These are phyloP conservation scores for Scaptodrosophila latifasciaeformis DNA, from an alignment of 2,888 invertebrate species.

Conservation along the genomic window DNA sequence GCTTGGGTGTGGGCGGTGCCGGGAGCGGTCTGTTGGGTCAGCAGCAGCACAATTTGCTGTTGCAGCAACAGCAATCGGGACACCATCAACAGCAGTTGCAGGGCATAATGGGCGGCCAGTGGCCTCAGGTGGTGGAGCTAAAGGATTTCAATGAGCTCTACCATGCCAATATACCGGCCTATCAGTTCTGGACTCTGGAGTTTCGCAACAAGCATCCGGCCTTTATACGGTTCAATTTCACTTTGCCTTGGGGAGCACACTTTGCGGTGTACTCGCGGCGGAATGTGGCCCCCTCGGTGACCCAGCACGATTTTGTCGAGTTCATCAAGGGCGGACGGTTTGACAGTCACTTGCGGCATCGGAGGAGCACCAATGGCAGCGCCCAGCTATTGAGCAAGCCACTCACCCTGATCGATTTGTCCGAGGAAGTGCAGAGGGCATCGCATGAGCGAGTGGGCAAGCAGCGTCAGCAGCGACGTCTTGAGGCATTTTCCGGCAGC, in stretches of 20 bases:
- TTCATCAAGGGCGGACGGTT: slow-evolving; percentile 91
- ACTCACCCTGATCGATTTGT: slow-evolving; percentile 28
- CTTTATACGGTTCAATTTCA: slow-evolving; percentile 91
- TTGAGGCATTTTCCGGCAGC: slow-evolving; percentile 32
- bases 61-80: slow-evolving; percentile 53
- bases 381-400: slow-evolving; percentile 9
- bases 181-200: slow-evolving; percentile 95
- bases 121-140: slow-evolving; percentile 87
- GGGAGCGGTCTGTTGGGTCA: slow-evolving; percentile 37
- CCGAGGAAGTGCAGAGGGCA: slow-evolving; percentile 11
- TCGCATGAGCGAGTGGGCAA: slow-evolving; percentile 19
- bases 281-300: slow-evolving; percentile 96
- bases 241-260: slow-evolving; percentile 93
- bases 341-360: slow-evolving; percentile 83
- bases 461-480: slow-evolving; percentile 12
- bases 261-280: slow-evolving; percentile 96
- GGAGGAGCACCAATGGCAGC: slow-evolving; percentile 55
- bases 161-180: slow-evolving; percentile 89
- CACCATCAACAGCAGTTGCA: slow-evolving; percentile 64
- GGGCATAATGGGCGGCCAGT: slow-evolving; percentile 75
- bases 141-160: slow-evolving; percentile 90
- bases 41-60: slow-evolving; percentile 52
- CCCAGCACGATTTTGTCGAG: slow-evolving; percentile 97
- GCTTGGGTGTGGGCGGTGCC: slow-evolving; percentile 26
- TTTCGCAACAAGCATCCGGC: slow-evolving; percentile 93